Evolutionary conservation across 2,888 invertebrate genomes (phyloP).

Genomic region (Drosophila greeni): DNA sequence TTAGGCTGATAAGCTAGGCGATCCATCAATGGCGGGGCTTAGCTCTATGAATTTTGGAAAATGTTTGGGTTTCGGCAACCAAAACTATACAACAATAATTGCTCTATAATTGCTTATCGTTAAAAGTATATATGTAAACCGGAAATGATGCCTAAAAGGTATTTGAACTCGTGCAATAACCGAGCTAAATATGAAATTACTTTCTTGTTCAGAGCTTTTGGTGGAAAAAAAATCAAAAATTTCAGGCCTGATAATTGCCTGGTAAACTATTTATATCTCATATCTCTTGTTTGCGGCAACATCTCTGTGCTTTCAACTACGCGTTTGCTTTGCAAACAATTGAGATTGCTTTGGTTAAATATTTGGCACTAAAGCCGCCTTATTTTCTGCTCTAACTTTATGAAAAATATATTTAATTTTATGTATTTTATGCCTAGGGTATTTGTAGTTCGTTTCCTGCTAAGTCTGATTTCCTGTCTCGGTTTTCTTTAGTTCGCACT

Average conservation of each 20-base stretch:
- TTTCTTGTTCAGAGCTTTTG: slow-evolving; percentile 12
- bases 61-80: not conserved
- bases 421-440: not conserved
- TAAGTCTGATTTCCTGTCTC: not conserved
- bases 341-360: slow-evolving; percentile 27
- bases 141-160: slow-evolving; percentile 18
- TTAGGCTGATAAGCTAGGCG: slow-evolving; percentile 28
- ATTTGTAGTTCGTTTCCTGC: not conserved
- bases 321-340: slow-evolving; percentile 40
- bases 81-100: slow-evolving; percentile 4
- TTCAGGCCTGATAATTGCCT: slow-evolving; percentile 21
- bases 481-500: slow-evolving; percentile 27
- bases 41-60: not conserved
- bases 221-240: slow-evolving; percentile 10
- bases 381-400: slow-evolving; percentile 14
- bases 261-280: slow-evolving; percentile 36
- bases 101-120: slow-evolving; percentile 16
- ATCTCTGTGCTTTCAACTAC: slow-evolving; percentile 25
- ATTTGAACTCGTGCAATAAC: slow-evolving; percentile 1
- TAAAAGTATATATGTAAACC: slow-evolving; percentile 13
- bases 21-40: slow-evolving; percentile 21
- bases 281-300: slow-evolving; percentile 30
- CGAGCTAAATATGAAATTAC: slow-evolving; percentile 1
- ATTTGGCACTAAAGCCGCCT: not conserved
- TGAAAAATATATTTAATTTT: not conserved